Base-by-base conservation (phyloP, 2,888 invertebrate species). In the Chrysolina haemoptera region DNA sequence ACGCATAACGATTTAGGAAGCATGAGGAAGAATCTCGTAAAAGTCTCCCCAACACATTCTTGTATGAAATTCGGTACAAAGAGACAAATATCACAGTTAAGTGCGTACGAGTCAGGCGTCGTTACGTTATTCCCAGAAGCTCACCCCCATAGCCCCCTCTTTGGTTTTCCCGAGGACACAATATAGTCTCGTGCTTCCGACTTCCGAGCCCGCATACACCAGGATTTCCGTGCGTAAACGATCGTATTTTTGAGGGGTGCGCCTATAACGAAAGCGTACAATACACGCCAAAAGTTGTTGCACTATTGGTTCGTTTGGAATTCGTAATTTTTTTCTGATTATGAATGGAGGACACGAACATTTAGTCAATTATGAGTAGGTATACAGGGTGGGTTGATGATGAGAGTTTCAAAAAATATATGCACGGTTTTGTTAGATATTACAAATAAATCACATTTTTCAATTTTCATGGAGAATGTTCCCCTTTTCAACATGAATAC, bases 41-140 rank as follows among this genome's bases (percentile, higher is more conserved):
- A 50, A 14, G 16, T 14, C 8, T 1, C 50, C 50, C 14, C n/a
- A 16, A 14, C 2, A 16, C n/a, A 50, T 50, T 50, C 2, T n/a
- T 50, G 5, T 50, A 50, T 50, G 50, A 50, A 16, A 16, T 50
- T 50, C 50, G 70, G 70, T 70, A 74, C 71, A 67, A 71, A 72
- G 72, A 68, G 43, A 43, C 59, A 65, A 71, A 67, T 50, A 48
- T 69, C 62, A 66, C 62, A 48, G 53, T 35, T 27, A 53, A 69
- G 48, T 18, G 66, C 50, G 71, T 66, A 43, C 48, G 59, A 40
- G 70, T 40, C 43, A 55, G 46, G 41, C 41, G 71, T 67, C 62
- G 53, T 62, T 62, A 67, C 53, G 67, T 62, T 66, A 71, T 71
- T 66, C 71, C 67, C 43, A 50, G 67, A 62, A 6, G 50, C 50